phyloP scores from a whole-genome alignment of 1,140 invertebrate genomes.

The Dendroctonus valens region DNA sequence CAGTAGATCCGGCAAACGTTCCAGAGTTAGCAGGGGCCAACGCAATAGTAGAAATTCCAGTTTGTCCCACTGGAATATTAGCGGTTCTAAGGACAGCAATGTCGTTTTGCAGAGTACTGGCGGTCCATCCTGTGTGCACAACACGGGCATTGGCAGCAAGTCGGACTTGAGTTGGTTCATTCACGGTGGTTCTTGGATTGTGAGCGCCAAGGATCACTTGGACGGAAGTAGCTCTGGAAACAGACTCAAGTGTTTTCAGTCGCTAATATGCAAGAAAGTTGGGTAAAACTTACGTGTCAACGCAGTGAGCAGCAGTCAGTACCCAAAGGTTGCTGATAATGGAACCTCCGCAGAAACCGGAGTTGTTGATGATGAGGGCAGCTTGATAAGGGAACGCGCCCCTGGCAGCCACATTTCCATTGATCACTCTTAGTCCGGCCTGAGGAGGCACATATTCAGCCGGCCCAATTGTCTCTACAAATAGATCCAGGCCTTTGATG shows the following conservation, averaged over 20 bases:
- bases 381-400: conserved; percentile 20
- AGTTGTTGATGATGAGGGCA: conserved; percentile 20
- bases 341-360: conserved; percentile 27
- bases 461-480: conserved; percentile 15
- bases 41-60: conserved; percentile 3
- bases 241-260: not conserved
- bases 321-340: conserved; percentile 9
- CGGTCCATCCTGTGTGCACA: conserved; percentile 12
- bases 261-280: not conserved
- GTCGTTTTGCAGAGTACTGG: conserved; percentile 17
- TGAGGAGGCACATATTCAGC: conserved; percentile 5
- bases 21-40: conserved; percentile 19
- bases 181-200: conserved; percentile 9
- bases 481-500: conserved; percentile 8
- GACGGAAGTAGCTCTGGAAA: not conserved
- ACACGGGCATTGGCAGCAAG: not conserved
- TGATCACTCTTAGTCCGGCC: conserved; percentile 6
- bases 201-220: conserved; percentile 23
- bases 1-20: conserved; percentile 20
- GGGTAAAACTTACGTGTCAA: conserved; percentile 10
- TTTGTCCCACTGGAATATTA: conserved; percentile 2
- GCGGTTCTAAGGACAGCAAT: conserved; percentile 15
- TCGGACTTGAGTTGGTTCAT: conserved; percentile 17
- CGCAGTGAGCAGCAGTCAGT: conserved; percentile 25
- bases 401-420: conserved; percentile 12